Conservation (phyloP, 2,113 vertebrate genomes). For the Cranoglanis bouderius region DNA sequence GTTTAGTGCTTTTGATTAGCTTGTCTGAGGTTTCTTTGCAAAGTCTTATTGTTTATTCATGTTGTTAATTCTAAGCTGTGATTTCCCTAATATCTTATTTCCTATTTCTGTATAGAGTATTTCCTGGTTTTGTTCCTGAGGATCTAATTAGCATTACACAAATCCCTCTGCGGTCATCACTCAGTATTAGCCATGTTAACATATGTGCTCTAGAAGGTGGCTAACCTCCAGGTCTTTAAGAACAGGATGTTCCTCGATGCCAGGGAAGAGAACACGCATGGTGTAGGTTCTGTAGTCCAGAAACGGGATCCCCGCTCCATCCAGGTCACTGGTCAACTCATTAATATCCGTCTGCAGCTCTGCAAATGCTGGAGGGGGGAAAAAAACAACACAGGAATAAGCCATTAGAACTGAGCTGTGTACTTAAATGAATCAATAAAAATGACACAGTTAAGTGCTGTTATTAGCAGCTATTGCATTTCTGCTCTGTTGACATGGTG, state of each 20-base stretch:
- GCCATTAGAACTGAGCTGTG: not conserved
- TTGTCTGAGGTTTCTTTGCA: not conserved
- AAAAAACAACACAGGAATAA: not conserved
- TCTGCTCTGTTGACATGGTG: not conserved
- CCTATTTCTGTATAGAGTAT: not conserved
- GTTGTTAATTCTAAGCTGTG: not conserved
- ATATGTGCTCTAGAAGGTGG: not conserved
- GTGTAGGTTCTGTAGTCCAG: constrained; percentile 95
- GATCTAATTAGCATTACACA: not conserved
- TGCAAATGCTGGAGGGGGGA: constrained; percentile 88
- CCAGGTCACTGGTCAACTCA: constrained; percentile 92
- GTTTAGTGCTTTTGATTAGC: not conserved
- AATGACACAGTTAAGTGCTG: not conserved
- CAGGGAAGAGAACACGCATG: constrained; percentile 96
- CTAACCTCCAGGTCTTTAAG: constrained; percentile 92
- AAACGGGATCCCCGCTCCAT: constrained; percentile 94
- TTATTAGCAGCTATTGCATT: not conserved
- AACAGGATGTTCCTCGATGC: constrained; percentile 96
- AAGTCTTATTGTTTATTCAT: not conserved
- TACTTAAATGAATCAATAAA: not conserved
- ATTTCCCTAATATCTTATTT: not conserved
- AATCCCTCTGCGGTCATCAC: not conserved
- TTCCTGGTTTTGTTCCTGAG: not conserved
- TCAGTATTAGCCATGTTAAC: not conserved
- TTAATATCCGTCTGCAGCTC: constrained; percentile 98